These are phyloP conservation scores for Phylloscopus collybita DNA, from an alignment of 2,797 vertebrate genomes.

Conservation along the genomic window DNA sequence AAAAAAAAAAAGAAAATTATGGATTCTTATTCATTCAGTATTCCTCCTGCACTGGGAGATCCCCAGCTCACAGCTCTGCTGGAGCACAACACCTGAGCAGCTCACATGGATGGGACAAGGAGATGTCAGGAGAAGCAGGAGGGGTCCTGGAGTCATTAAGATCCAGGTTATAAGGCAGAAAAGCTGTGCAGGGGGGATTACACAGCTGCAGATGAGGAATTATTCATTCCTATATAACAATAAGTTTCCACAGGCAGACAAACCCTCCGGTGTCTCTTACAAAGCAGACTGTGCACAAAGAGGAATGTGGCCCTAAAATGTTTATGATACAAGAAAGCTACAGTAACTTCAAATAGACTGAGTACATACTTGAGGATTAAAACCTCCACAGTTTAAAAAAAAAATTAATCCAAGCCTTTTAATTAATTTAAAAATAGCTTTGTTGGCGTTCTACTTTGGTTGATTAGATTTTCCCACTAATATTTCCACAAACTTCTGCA, in stretches of 20 bases:
- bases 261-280: not conserved
- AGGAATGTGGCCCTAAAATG: slow-evolving; percentile 23
- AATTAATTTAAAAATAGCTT: slow-evolving; percentile 49
- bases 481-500: slow-evolving; percentile 32
- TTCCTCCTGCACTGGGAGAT: not conserved
- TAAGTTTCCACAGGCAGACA: not conserved
- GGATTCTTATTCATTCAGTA: not conserved
- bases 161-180: not conserved
- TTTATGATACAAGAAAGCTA: slow-evolving; percentile 36
- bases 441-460: not conserved
- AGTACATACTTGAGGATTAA: slow-evolving; percentile 33
- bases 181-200: not conserved
- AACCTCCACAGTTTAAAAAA: not conserved
- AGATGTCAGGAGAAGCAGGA: not conserved
- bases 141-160: not conserved
- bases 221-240: not conserved
- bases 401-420: not conserved
- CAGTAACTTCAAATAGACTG: slow-evolving; percentile 20
- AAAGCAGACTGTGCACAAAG: not conserved
- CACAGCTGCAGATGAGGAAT: slow-evolving; percentile 1
- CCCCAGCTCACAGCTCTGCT: not conserved
- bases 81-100: not conserved
- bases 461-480: not conserved
- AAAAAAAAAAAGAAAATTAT: not conserved
- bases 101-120: not conserved